Percentiles rank a stretch among this genome's conserved stretches.
These are phyloP conservation scores for Hemithea aestivaria DNA, from an alignment of 2,888 invertebrate genomes.

Conservation along the genomic window DNA sequence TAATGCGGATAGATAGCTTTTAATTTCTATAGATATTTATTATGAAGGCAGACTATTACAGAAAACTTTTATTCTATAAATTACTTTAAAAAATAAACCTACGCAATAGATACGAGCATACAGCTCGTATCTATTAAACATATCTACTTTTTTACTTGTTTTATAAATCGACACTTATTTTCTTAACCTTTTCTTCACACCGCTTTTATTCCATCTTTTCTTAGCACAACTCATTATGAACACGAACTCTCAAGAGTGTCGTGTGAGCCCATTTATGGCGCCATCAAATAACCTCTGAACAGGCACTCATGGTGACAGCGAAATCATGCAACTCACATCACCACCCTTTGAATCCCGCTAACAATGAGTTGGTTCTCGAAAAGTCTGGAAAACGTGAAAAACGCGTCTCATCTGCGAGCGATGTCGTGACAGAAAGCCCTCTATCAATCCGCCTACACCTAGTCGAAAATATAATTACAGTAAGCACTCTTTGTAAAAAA, in stretches of 20 bases:
- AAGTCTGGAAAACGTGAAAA: constrained; percentile 50
- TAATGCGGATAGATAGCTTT: too few species aligned
- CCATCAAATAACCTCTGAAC: constrained; percentile 21
- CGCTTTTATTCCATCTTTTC: too few species aligned
- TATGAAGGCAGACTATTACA: too few species aligned
- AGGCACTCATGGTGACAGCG: constrained; percentile 23
- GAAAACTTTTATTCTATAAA: too few species aligned
- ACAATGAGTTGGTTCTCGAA: constrained; percentile 46
- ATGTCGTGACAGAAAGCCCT: constrained; percentile 65
- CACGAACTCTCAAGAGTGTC: background rate
- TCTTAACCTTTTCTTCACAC: too few species aligned
- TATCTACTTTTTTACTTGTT: too few species aligned
- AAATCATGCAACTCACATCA: constrained; percentile 39
- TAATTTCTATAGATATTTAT: too few species aligned
- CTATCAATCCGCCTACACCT: constrained; percentile 60
- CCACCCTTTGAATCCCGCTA: constrained; percentile 37
- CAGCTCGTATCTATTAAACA: too few species aligned
- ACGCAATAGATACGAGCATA: too few species aligned
- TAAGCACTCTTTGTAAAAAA: background rate
- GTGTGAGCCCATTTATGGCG: background rate
- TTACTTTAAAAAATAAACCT: too few species aligned
- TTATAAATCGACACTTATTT: too few species aligned
- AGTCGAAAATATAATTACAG: constrained; percentile 31
- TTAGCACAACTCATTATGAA: too few species aligned
- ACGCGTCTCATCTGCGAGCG: constrained; percentile 48